A percentile compares a stretch with the other conserved stretches of the same genome.
These are phyloP conservation scores for Cossypha dichroa DNA, from an alignment of 2,797 vertebrate genomes.

Conservation along the genomic window DNA sequence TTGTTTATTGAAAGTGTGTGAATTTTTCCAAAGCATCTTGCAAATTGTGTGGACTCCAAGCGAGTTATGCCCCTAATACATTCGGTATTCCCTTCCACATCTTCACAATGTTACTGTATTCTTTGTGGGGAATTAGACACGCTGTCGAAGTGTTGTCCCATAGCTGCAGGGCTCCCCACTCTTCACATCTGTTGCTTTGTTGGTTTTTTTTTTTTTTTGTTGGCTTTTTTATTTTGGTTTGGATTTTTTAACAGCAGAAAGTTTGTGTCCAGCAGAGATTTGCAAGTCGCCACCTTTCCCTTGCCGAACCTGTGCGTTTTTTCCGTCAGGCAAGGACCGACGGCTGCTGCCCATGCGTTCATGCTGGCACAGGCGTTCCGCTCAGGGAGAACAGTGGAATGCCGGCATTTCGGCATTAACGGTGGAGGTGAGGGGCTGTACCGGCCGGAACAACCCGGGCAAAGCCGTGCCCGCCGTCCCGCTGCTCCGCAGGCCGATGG, in stretches of 20 bases:
- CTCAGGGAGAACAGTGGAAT: accelerated
- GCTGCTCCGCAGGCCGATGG: neutral
- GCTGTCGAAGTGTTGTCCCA: neutral
- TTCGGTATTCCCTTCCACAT: neutral
- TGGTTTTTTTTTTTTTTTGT: neutral
- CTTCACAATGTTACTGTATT: neutral
- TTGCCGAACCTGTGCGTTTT: neutral
- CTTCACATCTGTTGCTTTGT: neutral
- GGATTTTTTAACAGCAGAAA: accelerated
- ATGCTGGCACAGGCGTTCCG: neutral
- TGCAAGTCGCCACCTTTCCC: neutral
- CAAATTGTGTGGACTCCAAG: neutral
- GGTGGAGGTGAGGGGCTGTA: neutral
- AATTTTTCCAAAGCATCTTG: neutral
- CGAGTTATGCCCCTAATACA: accelerated
- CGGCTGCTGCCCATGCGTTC: neutral
- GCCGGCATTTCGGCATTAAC: neutral
- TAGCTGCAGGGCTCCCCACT: neutral
- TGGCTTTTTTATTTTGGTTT: neutral
- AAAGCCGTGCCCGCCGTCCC: neutral
- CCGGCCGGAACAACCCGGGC: neutral
- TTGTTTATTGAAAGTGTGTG: neutral
- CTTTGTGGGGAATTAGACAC: neutral
- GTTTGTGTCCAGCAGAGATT: neutral
- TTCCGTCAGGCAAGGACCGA: neutral